Evolutionary conservation across 2,888 invertebrate genomes (phyloP).

Genomic region (Hemaris fuciformis): DNA sequence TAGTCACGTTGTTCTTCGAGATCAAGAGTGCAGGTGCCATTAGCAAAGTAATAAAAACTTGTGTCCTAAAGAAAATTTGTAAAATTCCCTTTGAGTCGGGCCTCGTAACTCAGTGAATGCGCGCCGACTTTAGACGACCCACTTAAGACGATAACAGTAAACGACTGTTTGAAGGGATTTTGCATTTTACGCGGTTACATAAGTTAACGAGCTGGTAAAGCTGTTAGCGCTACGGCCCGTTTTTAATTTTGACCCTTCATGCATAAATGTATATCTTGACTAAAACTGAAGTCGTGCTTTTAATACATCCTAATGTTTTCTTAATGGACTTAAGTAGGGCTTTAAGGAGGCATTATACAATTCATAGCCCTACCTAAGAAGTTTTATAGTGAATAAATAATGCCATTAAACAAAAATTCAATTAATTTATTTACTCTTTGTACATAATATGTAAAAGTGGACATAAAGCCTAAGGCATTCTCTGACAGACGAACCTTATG

Average conservation of each 20-base stretch:
- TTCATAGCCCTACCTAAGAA: too few relatives aligned
- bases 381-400: too few relatives aligned
- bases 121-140: conserved; percentile 24
- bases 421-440: too few relatives aligned
- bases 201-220: conserved; percentile 12
- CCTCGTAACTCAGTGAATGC: conserved; percentile 5
- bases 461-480: too few relatives aligned
- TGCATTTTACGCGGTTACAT: conserved; percentile 8
- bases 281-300: too few relatives aligned
- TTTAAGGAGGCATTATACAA: too few relatives aligned
- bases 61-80: background rate
- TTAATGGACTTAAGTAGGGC: background rate
- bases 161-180: conserved; percentile 13
- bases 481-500: too few relatives aligned
- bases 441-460: too few relatives aligned
- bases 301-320: too few relatives aligned
- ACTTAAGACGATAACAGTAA: conserved; percentile 25
- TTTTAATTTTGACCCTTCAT: background rate
- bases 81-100: background rate
- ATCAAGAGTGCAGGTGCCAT: background rate
- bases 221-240: background rate
- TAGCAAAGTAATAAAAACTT: background rate
- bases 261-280: too few relatives aligned
- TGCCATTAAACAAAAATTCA: too few relatives aligned
- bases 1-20: background rate